Base-by-base conservation (phyloP, 2,113 vertebrate species). In the Sula dactylatra region DNA sequence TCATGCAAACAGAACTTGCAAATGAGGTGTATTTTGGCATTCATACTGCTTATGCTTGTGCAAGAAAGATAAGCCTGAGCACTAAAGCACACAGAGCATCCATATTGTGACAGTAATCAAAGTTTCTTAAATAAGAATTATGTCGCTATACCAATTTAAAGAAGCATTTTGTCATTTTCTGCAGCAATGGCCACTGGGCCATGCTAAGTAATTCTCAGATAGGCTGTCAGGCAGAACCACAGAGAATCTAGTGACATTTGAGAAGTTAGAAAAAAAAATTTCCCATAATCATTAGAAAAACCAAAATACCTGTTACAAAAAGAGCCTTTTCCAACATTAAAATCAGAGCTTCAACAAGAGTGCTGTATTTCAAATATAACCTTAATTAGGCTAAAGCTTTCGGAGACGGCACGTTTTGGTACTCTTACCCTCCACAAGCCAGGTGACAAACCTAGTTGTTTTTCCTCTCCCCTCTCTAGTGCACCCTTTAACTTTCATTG, bases 21-120 rank as follows among this genome's bases (percentile, higher is more conserved):
- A 91, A 90, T 74, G 81, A 96, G 85, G 71, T 84, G 31, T 40
- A 25, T 90, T 87, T 78, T 95, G 83, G 94, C 84, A 84, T 59
- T 65, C 29, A 27, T 16, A n/a, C 27, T 47, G 79, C 87, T 95
- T 40, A 45, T 24, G 81, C 64, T 76, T 22, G 42, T 42, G 87
- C 82, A 70, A 84, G 78, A 27, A 73, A 79, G 86, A 62, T 31
- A 74, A 32, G 44, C 54, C 67, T 54, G 54, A 93, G 65, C 19
- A 6, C 81, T 70, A 81, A 83, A 91, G 79, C 82, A 69, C 77
- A 82, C 73, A 89, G 54, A 91, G 59, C 82, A 74, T 12, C 56
- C 27, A 14, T 16, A 26, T 2, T 80, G 71, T 81, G 87, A 86
- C 85, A 88, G 79, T 20, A 80, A 93, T 76, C 83, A 86, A 36